Conservation (phyloP, 2,888 invertebrate species). For the Cephus nigrinus region DNA sequence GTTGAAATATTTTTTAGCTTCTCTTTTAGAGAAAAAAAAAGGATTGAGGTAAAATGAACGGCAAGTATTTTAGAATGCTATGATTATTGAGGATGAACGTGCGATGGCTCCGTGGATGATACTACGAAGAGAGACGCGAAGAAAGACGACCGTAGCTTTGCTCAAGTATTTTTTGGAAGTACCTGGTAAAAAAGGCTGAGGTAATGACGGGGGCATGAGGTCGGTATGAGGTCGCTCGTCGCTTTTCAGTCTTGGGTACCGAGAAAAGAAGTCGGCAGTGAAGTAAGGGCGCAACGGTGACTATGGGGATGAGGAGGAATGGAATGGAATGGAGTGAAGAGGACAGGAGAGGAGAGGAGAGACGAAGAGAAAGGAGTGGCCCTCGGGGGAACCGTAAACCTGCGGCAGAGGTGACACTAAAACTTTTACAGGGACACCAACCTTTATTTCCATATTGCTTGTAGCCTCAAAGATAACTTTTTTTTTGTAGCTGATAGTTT, state of each 20-base stretch:
- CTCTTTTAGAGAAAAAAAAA: conserved; percentile 8
- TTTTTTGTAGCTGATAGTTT: conserved; percentile 3
- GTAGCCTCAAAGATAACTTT: conserved; percentile 36
- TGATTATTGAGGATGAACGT: conserved; percentile 11
- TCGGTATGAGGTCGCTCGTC: conserved; percentile 4
- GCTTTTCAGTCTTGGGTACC: conserved; percentile 21
- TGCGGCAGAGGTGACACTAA: conserved; percentile 56
- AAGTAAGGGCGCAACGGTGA: conserved; percentile 9
- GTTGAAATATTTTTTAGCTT: neutral
- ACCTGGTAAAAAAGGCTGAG: neutral
- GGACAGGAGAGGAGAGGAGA: conserved; percentile 17
- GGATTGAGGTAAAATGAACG: conserved; percentile 22
- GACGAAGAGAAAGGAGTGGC: conserved; percentile 24
- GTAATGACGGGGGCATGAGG: neutral
- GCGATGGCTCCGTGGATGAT: conserved; percentile 8
- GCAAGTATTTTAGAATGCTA: conserved; percentile 12
- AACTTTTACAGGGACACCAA: conserved; percentile 55
- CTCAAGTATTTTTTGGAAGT: neutral
- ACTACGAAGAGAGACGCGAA: conserved; percentile 9
- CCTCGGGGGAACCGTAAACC: conserved; percentile 45
- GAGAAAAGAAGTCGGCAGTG: conserved; percentile 22
- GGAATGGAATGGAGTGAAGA: conserved; percentile 6
- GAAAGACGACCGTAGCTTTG: conserved; percentile 7
- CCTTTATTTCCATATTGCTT: conserved; percentile 59
- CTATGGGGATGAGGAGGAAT: conserved; percentile 15